Evolutionary conservation across 2,113 vertebrate species (phyloP).

Genomic region (Alces alces): DNA sequence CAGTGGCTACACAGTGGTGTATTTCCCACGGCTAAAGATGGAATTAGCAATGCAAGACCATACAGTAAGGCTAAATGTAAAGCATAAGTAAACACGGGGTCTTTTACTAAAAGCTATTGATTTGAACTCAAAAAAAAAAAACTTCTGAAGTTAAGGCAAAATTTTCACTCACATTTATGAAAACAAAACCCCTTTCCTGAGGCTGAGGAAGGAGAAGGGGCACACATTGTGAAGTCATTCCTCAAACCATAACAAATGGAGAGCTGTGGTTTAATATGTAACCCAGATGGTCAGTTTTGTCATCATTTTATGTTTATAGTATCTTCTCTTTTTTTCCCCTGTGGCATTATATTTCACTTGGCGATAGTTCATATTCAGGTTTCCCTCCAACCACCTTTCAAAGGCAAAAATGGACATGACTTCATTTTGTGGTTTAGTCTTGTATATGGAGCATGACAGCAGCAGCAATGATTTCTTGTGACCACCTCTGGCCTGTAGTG

Average conservation of each 20-base stretch:
- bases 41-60: slow-evolving; percentile 25
- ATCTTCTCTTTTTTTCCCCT: slow-evolving; percentile 5
- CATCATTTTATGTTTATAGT: slow-evolving; percentile 46
- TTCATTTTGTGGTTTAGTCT: slow-evolving; percentile 63
- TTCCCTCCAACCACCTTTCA: slow-evolving; percentile 48
- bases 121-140: neutral
- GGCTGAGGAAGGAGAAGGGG: neutral
- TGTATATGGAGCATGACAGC: neutral
- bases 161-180: slow-evolving; percentile 7
- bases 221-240: neutral
- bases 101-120: slow-evolving; percentile 17
- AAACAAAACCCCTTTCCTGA: slow-evolving; percentile 18
- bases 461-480: slow-evolving; percentile 21
- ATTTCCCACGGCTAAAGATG: neutral
- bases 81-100: neutral
- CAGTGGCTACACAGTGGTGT: neutral
- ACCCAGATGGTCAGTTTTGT: slow-evolving; percentile 56
- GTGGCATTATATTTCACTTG: slow-evolving; percentile 63
- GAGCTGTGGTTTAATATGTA: slow-evolving; percentile 47
- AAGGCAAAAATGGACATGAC: slow-evolving; percentile 51
- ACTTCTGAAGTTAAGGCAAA: neutral
- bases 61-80: neutral
- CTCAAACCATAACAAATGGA: slow-evolving; percentile 39
- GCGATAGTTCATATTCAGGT: slow-evolving; percentile 28
- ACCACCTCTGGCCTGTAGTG: slow-evolving; percentile 39